Conservation (phyloP, 2,888 invertebrate species). For the Cecidostiba fungosa region DNA sequence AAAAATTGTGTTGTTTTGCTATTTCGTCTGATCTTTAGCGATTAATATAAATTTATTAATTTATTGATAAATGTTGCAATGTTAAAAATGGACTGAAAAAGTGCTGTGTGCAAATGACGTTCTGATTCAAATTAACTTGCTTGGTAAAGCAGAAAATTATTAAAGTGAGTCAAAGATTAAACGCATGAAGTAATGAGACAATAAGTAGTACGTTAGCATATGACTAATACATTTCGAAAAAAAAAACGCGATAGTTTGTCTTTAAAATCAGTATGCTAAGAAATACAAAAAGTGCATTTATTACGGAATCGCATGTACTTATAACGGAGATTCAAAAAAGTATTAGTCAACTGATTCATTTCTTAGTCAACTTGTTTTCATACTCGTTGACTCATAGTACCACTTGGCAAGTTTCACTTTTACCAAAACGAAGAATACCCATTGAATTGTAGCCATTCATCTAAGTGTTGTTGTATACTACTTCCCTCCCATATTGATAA, state of each 20-base stretch:
- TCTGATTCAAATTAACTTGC: background rate
- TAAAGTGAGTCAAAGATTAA: background rate
- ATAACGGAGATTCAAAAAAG: background rate
- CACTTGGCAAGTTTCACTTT: background rate
- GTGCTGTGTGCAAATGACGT: background rate
- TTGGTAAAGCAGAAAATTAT: background rate
- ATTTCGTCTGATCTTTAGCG: background rate
- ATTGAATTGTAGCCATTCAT: background rate
- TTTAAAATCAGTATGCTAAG: background rate
- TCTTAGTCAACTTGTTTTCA: background rate
- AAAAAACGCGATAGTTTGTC: background rate
- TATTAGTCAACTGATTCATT: background rate
- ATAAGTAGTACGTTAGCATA: background rate
- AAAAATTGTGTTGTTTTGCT: background rate
- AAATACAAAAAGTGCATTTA: background rate
- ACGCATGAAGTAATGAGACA: background rate
- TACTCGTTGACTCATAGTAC: background rate
- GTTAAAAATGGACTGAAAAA: background rate
- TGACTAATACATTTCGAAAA: background rate
- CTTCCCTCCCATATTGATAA: background rate
- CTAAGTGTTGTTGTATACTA: background rate
- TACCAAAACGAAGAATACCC: background rate
- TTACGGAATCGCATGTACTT: background rate
- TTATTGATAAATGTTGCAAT: background rate
- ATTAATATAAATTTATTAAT: background rate